A percentile compares a stretch with the other conserved stretches of the same genome.
Conservation (phyloP, 2,888 invertebrate genomes). For the Eremobia ochroleuca region DNA sequence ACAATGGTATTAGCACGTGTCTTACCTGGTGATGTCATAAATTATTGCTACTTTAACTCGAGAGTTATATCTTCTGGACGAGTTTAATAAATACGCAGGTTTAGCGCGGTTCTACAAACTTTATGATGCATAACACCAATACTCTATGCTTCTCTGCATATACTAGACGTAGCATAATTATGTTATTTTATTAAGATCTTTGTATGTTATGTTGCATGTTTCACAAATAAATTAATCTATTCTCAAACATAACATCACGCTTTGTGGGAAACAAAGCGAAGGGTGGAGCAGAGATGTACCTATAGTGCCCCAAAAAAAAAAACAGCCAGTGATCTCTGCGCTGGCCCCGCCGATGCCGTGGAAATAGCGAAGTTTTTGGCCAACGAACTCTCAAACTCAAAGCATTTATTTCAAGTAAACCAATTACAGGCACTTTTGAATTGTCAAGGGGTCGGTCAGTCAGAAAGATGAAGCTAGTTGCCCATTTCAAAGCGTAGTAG, state of each 20-base stretch:
- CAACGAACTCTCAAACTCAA: too few species aligned
- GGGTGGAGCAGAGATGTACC: background rate
- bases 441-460: too few species aligned
- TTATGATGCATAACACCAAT: background rate
- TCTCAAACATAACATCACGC: background rate
- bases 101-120: background rate
- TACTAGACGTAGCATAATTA: background rate
- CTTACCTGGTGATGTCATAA: conserved; percentile 53
- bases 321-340: background rate
- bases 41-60: conserved; percentile 4
- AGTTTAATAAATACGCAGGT: background rate
- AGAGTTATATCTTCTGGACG: conserved; percentile 7
- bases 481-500: too few species aligned
- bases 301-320: background rate
- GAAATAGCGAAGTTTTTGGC: background rate
- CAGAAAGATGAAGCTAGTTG: too few species aligned
- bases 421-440: too few species aligned
- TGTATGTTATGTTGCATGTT: background rate
- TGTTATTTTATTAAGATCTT: background rate
- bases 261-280: too few species aligned
- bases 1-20: conserved; percentile 54
- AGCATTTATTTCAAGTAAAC: too few species aligned
- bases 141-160: background rate
- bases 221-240: background rate
- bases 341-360: background rate